Evolutionary conservation across 2,797 vertebrate genomes (phyloP).

Genomic region (Muraenolepis orangiensis): DNA sequence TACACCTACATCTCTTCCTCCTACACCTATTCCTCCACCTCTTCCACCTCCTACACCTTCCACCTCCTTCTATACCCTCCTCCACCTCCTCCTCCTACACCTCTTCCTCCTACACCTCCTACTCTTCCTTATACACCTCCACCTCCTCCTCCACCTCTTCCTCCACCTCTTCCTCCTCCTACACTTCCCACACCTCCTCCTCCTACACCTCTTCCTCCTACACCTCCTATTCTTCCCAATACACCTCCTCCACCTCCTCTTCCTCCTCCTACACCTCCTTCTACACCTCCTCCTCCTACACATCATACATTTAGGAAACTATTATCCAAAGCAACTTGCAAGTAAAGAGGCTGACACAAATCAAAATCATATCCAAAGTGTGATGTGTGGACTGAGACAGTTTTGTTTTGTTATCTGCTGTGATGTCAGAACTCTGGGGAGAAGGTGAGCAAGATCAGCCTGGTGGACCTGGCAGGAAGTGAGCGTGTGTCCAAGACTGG

Average conservation of each 20-base stretch:
- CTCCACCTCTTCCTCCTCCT: not conserved
- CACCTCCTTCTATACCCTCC: too few species aligned
- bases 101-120: too few species aligned
- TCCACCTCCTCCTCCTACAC: too few species aligned
- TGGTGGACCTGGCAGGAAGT: slow-evolving; percentile 96
- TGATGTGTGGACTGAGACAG: not conserved
- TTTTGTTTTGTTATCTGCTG: not conserved
- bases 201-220: too few species aligned
- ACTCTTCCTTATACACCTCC: too few species aligned
- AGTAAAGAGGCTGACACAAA: not conserved
- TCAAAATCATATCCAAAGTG: too few species aligned
- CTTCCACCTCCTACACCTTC: too few species aligned
- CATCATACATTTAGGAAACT: not conserved
- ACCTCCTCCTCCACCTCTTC: not conserved
- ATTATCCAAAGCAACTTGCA: not conserved
- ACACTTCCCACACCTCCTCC: too few species aligned
- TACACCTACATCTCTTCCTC: too few species aligned
- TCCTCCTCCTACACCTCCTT: not conserved
- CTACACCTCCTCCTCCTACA: too few species aligned
- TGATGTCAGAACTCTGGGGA: slow-evolving; percentile 90
- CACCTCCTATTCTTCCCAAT: too few species aligned
- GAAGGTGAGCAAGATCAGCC: slow-evolving; percentile 96
- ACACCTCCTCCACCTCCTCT: too few species aligned
- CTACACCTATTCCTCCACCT: not conserved
- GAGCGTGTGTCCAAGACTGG: slow-evolving; percentile 96